Percentiles rank a stretch among this genome's conserved stretches.
Evolutionary conservation across 2,888 invertebrate genomes (phyloP).

Genomic region (Leptinotarsa peninsularis): DNA sequence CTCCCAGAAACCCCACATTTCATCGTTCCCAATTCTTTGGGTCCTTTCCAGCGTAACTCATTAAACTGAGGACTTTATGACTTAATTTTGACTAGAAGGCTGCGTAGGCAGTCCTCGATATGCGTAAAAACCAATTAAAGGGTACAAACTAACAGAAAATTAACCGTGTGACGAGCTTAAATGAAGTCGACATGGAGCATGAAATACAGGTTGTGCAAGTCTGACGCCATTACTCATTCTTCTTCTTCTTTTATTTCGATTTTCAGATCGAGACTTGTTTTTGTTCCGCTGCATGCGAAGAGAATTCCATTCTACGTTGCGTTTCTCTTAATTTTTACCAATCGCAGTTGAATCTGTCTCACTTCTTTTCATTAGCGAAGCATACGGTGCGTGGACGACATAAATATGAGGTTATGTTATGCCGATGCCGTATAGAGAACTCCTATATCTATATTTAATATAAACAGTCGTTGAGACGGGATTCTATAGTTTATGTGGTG

Average conservation of each 20-base stretch:
- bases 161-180: slow-evolving; percentile 65
- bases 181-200: slow-evolving; percentile 66
- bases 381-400: slow-evolving; percentile 40
- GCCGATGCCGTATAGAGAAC: slow-evolving; percentile 51
- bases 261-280: slow-evolving; percentile 60
- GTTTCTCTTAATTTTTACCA: slow-evolving; percentile 64
- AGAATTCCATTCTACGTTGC: slow-evolving; percentile 64
- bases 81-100: slow-evolving; percentile 32
- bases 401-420: slow-evolving; percentile 54
- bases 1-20: slow-evolving; percentile 1
- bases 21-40: slow-evolving; percentile 12
- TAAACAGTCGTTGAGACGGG: slow-evolving; percentile 54
- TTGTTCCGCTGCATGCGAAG: slow-evolving; percentile 61
- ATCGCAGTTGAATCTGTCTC: slow-evolving; percentile 56
- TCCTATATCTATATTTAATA: slow-evolving; percentile 57
- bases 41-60: slow-evolving; percentile 20
- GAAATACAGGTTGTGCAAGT: slow-evolving; percentile 67
- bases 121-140: slow-evolving; percentile 49
- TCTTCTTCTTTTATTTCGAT: slow-evolving; percentile 64
- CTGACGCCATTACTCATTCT: slow-evolving; percentile 66
- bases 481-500: slow-evolving; percentile 55
- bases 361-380: slow-evolving; percentile 50
- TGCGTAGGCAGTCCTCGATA: slow-evolving; percentile 29
- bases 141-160: slow-evolving; percentile 57
- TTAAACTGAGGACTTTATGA: slow-evolving; percentile 34